These are phyloP conservation scores for Peromyscus aztecus DNA, from an alignment of 2,797 vertebrate species.

Conservation along the genomic window DNA sequence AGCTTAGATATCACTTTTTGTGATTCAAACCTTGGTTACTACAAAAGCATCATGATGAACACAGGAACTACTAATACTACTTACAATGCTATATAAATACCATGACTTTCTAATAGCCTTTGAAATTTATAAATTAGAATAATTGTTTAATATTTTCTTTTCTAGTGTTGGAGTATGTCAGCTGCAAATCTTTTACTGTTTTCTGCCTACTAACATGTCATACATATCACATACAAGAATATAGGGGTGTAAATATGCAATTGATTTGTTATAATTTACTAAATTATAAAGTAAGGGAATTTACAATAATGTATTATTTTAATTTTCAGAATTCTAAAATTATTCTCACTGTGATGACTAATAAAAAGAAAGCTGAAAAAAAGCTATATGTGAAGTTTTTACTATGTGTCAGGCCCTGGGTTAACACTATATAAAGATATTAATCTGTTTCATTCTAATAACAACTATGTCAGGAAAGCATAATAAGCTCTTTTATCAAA, in stretches of 20 bases:
- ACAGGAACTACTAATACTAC: background rate
- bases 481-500: background rate
- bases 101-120: background rate
- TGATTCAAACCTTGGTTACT: background rate
- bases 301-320: background rate
- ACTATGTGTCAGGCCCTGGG: background rate
- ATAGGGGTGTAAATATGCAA: background rate
- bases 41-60: background rate
- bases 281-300: background rate
- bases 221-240: background rate
- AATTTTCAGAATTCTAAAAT: background rate
- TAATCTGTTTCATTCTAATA: background rate
- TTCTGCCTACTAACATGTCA: background rate
- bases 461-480: background rate
- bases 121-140: background rate
- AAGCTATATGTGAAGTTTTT: background rate
- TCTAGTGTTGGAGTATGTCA: background rate
- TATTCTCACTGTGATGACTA: background rate
- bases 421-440: background rate
- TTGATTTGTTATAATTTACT: background rate
- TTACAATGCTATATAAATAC: background rate
- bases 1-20: background rate
- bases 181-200: background rate
- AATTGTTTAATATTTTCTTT: background rate
- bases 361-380: background rate